Evolutionary conservation across 64 coral and sea anemone species (phyloP), one percentile per base, ranked within the genome.

Genomic region (Acropora tenuis): DNA sequence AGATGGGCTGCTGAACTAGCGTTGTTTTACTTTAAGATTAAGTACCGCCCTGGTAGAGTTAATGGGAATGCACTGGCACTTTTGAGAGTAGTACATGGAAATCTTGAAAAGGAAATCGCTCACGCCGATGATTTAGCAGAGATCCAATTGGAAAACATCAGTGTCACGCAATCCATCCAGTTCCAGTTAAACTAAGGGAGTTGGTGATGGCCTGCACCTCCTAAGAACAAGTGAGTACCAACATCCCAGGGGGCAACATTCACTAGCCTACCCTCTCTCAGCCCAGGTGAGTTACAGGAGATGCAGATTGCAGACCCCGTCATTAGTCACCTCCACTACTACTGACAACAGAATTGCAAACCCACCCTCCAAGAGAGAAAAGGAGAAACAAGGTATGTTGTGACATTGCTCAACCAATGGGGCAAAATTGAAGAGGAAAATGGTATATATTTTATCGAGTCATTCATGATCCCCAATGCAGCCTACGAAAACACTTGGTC

Each of bases 1-100:
- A 65, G 65, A 86, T 86, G 83, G 83, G 83, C 65, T 15, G 45
- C 78, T 10, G 45, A 80, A 48, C 78, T 80, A 9, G 78, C 78
- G 4, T 48, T 80, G 50, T 80, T 80, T 16, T 17, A 80, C 7
- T 80, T 80, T 48, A 19, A 49, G 4, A 80, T 80, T 48, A 80
- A 80, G 46, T 80, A 80, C 46, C 78, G 78, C 48, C 45, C 45
- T 80, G 48, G 78, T 9, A 80, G 50, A 52, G 53, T 8, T 10
- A 80, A 80, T 52, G 45, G 17, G n/a, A 52, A 46, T 48, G 78
- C 78, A 80, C 2, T 52, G 3, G 78, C 78, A 6, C 50, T 80
- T 20, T 80, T 48, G 11, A 80, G 78, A 66, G 61, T 12, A 18
- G 10, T 13, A 12, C 61, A 18, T 12, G 10, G 61, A 2, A 4